Conservation (phyloP, 2,797 vertebrate species). For the Anguilla anguilla region DNA sequence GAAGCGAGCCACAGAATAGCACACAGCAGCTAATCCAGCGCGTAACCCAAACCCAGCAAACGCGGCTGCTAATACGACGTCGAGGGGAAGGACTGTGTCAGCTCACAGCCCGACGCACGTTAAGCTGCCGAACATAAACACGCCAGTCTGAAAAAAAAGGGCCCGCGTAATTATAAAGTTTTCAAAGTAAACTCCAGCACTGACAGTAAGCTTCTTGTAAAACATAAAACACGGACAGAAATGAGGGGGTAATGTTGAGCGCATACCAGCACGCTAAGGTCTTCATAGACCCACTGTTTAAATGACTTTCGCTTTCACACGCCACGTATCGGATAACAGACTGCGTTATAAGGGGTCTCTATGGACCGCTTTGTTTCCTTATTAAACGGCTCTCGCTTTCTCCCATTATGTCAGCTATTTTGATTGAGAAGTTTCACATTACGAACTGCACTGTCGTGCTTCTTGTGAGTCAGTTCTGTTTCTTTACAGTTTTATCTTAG, state of each 20-base stretch:
- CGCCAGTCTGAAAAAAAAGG: constrained; percentile 43
- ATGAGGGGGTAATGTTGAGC: constrained; percentile 32
- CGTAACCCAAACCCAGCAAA: constrained; percentile 55
- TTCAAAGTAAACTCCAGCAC: constrained; percentile 56
- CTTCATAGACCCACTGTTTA: constrained; percentile 49
- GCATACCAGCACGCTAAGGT: constrained; percentile 42
- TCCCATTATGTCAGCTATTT: constrained; percentile 61
- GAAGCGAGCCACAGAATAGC: constrained; percentile 50
- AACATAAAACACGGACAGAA: constrained; percentile 48
- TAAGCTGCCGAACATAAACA: constrained; percentile 66
- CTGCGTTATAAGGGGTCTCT: constrained; percentile 52
- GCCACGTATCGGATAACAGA: constrained; percentile 47
- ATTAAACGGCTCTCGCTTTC: constrained; percentile 56
- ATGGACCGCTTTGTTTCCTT: constrained; percentile 47
- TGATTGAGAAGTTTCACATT: constrained; percentile 62
- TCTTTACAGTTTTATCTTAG: neutral
- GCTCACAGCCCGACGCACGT: constrained; percentile 55
- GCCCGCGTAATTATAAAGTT: constrained; percentile 64
- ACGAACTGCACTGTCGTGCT: constrained; percentile 55
- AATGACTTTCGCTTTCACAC: constrained; percentile 52
- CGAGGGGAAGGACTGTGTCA: constrained; percentile 46
- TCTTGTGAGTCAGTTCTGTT: constrained; percentile 38
- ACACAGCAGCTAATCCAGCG: constrained; percentile 62
- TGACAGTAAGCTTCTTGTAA: constrained; percentile 55
- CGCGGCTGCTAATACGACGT: constrained; percentile 51